Conservation (phyloP, 2,113 vertebrate genomes). For the Pseudorasbora parva region DNA sequence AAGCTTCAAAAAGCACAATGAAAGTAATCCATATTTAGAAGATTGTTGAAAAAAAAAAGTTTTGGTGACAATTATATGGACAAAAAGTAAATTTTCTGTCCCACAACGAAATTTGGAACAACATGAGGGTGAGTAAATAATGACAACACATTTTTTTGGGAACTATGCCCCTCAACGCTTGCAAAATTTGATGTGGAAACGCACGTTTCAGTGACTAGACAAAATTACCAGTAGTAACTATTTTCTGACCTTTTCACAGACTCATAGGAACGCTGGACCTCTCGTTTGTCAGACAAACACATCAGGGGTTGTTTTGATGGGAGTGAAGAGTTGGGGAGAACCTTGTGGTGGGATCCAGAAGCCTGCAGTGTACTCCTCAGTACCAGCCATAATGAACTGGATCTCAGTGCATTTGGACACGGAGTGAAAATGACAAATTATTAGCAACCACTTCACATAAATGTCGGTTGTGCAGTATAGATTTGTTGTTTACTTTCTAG, state of each 20-base stretch:
- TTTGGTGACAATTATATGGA: no score
- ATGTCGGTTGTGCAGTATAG: no score
- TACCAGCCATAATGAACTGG: constrained; percentile 62
- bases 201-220: background rate
- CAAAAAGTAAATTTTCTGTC: no score
- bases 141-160: background rate
- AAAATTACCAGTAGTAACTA: no score
- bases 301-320: constrained; percentile 59
- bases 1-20: background rate
- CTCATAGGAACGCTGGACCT: constrained; percentile 54
- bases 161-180: no score
- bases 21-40: background rate
- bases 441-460: background rate
- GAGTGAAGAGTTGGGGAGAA: constrained; percentile 64
- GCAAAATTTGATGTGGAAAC: background rate
- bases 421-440: background rate
- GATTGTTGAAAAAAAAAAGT: background rate
- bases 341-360: constrained; percentile 62
- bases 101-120: background rate
- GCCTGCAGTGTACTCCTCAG: constrained; percentile 64
- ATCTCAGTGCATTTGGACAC: constrained; percentile 57
- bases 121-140: background rate
- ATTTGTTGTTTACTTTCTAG: background rate
- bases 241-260: background rate
- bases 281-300: constrained; percentile 66